phyloP scores from a whole-genome alignment of 2,113 vertebrate species.

The Plotosus lineatus region DNA sequence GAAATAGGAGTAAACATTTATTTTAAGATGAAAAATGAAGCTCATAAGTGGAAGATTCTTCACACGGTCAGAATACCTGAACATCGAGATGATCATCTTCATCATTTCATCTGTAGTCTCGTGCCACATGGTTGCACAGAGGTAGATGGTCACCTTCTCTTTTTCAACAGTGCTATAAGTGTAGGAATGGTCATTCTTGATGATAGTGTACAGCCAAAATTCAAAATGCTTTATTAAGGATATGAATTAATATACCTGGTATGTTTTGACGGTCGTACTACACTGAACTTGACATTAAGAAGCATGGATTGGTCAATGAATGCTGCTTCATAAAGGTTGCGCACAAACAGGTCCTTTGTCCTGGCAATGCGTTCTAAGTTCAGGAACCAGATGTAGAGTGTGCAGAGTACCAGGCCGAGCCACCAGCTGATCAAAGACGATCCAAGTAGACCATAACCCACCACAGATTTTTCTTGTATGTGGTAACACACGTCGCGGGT shows the following conservation, averaged over 20 bases:
- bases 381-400: conserved; percentile 51
- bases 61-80: conserved; percentile 63
- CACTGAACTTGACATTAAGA: conserved; percentile 39
- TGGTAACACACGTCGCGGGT: conserved; percentile 34
- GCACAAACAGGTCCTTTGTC: conserved; percentile 56
- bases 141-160: conserved; percentile 45
- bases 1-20: neutral
- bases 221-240: neutral
- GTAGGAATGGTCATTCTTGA: neutral
- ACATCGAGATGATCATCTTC: conserved; percentile 73
- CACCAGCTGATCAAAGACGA: conserved; percentile 45
- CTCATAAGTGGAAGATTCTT: neutral
- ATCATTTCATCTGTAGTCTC: conserved; percentile 72
- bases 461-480: neutral
- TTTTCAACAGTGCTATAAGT: neutral
- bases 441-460: conserved; percentile 24
- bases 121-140: conserved; percentile 76
- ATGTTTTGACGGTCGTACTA: neutral
- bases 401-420: conserved; percentile 51
- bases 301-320: conserved; percentile 61
- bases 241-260: neutral
- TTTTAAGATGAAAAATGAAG: neutral
- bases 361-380: conserved; percentile 56
- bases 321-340: conserved; percentile 54
- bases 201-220: neutral